Conservation (phyloP, 2,113 vertebrate species). For the Chlamydotis undulata region DNA sequence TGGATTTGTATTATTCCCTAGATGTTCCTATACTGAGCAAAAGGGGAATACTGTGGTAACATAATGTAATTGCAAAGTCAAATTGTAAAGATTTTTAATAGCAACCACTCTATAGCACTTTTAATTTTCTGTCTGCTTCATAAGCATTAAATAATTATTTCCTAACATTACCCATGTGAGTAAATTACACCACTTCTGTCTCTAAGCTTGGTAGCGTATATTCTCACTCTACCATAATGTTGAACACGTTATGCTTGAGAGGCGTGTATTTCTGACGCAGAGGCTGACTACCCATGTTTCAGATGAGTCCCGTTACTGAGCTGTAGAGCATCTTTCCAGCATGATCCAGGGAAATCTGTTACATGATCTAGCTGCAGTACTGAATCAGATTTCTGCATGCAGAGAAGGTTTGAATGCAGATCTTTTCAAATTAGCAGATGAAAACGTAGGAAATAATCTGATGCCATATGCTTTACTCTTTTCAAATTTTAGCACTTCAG, state of each 20-base stretch:
- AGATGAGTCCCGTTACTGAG: background rate
- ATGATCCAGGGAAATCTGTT: background rate
- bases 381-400: background rate
- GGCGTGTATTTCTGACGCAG: background rate
- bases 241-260: background rate
- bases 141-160: conserved; percentile 34
- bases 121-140: conserved; percentile 29
- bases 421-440: background rate
- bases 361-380: background rate
- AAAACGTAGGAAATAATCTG: background rate
- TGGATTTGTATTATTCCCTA: conserved; percentile 33
- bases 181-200: background rate
- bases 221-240: background rate
- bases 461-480: background rate
- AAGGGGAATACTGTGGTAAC: background rate
- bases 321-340: background rate
- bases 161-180: background rate
- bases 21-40: background rate
- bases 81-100: conserved; percentile 44
- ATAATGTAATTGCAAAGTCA: conserved; percentile 21
- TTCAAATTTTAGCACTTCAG: background rate
- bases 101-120: background rate
- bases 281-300: background rate
- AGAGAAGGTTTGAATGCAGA: background rate
- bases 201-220: background rate